Evolutionary conservation across 2,797 vertebrate genomes (phyloP).

Genomic region (Schizothorax lantsangensis): DNA sequence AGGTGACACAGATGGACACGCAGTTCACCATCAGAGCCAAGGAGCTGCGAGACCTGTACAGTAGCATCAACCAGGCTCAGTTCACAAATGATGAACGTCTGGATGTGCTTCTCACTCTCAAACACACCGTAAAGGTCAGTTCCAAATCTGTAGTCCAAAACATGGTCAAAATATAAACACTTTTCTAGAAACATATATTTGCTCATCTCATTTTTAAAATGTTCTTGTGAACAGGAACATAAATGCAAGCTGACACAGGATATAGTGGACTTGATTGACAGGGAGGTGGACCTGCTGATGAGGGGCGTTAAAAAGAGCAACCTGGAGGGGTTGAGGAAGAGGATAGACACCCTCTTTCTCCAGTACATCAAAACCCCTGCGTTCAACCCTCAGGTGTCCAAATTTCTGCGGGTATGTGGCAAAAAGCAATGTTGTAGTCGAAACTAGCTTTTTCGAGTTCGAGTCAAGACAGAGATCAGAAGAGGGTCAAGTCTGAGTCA

Average conservation of each 20-base stretch:
- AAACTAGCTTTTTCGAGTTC: neutral
- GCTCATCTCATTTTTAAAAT: neutral
- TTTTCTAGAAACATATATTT: neutral
- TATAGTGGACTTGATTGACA: constrained; percentile 87
- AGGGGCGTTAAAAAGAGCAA: constrained; percentile 79
- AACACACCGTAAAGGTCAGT: constrained; percentile 85
- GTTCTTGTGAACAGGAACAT: constrained; percentile 79
- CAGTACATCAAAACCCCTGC: constrained; percentile 90
- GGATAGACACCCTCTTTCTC: constrained; percentile 90
- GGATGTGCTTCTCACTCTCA: constrained; percentile 82
- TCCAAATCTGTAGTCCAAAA: neutral
- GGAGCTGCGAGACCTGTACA: constrained; percentile 87
- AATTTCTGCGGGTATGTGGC: constrained; percentile 83
- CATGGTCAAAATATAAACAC: neutral
- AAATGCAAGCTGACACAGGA: constrained; percentile 87
- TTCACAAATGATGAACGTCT: constrained; percentile 79
- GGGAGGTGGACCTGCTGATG: constrained; percentile 87
- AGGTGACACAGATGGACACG: constrained; percentile 84
- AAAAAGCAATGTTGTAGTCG: neutral
- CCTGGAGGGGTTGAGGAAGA: constrained; percentile 88
- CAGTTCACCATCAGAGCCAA: constrained; percentile 81
- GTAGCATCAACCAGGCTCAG: constrained; percentile 69
- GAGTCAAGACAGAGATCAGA: neutral
- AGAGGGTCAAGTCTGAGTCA: neutral
- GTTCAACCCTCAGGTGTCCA: constrained; percentile 88